Conservation (phyloP, 2,888 invertebrate genomes). For the Coelopa pilipes region DNA sequence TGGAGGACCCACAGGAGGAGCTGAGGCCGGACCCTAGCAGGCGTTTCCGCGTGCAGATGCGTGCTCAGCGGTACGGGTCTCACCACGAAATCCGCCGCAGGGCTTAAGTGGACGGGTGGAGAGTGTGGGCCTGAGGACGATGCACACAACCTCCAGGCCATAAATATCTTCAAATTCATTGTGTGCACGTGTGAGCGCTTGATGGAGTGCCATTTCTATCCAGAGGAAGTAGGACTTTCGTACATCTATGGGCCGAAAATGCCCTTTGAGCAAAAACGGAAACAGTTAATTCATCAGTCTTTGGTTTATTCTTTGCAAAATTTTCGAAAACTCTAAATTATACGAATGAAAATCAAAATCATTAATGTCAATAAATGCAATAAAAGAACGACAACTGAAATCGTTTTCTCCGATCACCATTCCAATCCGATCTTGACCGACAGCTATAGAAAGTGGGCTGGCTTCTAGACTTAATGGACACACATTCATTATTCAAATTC, state of each 20-base stretch:
- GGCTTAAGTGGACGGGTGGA: constrained; percentile 34
- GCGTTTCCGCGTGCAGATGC: constrained; percentile 56
- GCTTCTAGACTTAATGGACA: too few relatives aligned
- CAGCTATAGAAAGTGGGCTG: too few relatives aligned
- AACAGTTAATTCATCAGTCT: constrained; percentile 21
- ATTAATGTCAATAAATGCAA: constrained; percentile 31
- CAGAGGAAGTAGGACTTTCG: not conserved
- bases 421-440: too few relatives aligned
- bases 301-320: constrained; percentile 24
- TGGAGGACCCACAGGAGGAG: constrained; percentile 41
- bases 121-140: not conserved
- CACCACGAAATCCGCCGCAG: constrained; percentile 60
- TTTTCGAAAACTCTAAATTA: constrained; percentile 26
- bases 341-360: constrained; percentile 26
- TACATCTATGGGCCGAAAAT: too few relatives aligned
- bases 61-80: constrained; percentile 55
- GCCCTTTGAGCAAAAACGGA: not conserved
- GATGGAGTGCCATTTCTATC: not conserved
- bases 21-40: constrained; percentile 51
- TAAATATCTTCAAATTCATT: not conserved
- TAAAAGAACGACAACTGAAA: constrained; percentile 1
- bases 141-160: not conserved
- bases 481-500: too few relatives aligned
- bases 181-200: constrained; percentile 2
- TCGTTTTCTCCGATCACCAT: too few relatives aligned